Conservation (phyloP, 2,113 vertebrate species). For the Barbus barbus region DNA sequence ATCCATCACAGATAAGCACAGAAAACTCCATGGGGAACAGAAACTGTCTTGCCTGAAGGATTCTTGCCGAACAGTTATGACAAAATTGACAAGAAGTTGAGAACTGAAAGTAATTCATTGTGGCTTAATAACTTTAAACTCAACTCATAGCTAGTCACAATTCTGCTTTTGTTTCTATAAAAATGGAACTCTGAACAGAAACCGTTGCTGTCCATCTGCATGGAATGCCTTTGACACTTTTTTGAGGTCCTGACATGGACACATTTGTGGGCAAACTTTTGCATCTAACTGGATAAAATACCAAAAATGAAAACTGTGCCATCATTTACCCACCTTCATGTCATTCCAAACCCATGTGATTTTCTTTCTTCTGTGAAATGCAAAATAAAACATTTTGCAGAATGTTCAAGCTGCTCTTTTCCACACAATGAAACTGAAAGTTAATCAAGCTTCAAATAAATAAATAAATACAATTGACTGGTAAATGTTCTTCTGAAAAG, state of each 20-base stretch:
- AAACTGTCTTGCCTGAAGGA: neutral
- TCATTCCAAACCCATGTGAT: neutral
- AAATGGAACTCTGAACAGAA: slow-evolving; percentile 23
- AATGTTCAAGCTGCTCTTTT: neutral
- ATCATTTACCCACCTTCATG: neutral
- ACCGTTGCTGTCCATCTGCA: neutral
- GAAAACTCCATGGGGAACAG: neutral
- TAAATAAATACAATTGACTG: too few species aligned
- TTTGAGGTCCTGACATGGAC: neutral
- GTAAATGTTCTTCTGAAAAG: too few species aligned
- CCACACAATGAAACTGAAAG: neutral
- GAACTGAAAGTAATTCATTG: neutral
- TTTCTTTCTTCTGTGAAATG: neutral
- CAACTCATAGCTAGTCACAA: neutral
- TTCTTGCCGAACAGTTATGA: neutral
- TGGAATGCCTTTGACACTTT: neutral
- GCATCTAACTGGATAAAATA: neutral
- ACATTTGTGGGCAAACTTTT: neutral
- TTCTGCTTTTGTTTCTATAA: slow-evolving; percentile 45
- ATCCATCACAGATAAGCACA: neutral
- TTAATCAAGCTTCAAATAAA: neutral
- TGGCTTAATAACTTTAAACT: neutral
- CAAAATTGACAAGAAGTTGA: neutral
- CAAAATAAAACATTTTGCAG: neutral
- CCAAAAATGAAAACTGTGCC: too few species aligned